Evolutionary conservation across 2,797 vertebrate species (phyloP).

Genomic region (Antrozous pallidus): DNA sequence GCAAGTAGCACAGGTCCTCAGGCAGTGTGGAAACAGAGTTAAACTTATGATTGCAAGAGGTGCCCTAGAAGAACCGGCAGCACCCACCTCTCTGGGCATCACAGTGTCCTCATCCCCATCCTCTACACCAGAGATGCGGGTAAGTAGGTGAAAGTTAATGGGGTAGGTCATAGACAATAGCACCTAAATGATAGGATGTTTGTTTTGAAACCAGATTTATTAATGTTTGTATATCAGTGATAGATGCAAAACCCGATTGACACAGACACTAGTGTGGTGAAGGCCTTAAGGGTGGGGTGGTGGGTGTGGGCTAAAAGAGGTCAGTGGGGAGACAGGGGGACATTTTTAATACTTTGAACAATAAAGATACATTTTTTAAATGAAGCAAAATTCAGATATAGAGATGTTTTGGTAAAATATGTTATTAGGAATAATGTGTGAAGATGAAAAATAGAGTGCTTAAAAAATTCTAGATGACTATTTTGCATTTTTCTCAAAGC

Average conservation of each 20-base stretch:
- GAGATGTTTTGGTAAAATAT: background rate
- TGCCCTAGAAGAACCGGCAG: constrained; percentile 84
- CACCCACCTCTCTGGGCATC: constrained; percentile 74
- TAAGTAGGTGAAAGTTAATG: constrained; percentile 79
- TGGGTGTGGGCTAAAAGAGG: no score
- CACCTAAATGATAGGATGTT: background rate
- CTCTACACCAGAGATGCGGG: constrained; percentile 88
- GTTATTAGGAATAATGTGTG: background rate
- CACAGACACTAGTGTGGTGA: no score
- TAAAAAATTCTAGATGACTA: background rate
- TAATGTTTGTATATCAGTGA: background rate
- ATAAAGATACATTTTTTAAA: background rate
- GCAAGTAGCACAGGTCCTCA: constrained; percentile 96
- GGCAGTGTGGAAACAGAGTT: constrained; percentile 95
- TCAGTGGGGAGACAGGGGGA: no score
- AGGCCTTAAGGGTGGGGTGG: no score
- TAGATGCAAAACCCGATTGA: background rate
- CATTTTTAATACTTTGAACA: no score
- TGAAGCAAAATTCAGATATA: background rate
- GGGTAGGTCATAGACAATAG: background rate
- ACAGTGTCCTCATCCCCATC: constrained; percentile 79
- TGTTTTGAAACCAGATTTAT: background rate
- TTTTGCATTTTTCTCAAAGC: background rate
- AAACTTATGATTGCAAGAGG: constrained; percentile 94
- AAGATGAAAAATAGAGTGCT: background rate